Conservation (phyloP, 1,140 invertebrate species). For the Tetragnatha versicolor region DNA sequence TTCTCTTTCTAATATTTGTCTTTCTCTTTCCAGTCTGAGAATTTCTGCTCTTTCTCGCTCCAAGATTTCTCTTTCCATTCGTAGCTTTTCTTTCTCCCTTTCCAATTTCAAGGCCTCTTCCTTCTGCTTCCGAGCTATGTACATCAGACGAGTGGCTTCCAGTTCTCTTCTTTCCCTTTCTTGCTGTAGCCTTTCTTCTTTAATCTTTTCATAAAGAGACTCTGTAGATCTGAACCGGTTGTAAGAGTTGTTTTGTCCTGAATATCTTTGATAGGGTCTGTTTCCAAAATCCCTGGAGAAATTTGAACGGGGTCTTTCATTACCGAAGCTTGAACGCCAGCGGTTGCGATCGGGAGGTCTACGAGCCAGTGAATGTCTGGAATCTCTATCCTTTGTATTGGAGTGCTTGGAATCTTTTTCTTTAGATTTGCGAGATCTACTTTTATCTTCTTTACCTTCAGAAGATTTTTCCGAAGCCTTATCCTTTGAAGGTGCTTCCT, state of each 20-base stretch:
- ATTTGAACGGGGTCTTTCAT: background rate
- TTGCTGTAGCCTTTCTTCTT: background rate
- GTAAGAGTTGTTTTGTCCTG: too few species aligned
- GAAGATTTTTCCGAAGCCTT: too few species aligned
- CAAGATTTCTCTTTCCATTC: slow-evolving; percentile 42
- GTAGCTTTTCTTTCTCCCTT: slow-evolving; percentile 36
- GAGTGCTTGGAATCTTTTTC: too few species aligned
- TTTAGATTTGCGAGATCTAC: too few species aligned
- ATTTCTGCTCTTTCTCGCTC: slow-evolving; percentile 53
- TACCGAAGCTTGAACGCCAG: slow-evolving; percentile 7
- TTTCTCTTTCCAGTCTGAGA: slow-evolving; percentile 33
- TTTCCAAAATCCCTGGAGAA: slow-evolving; percentile 13
- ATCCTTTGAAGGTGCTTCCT: too few species aligned
- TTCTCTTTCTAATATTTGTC: slow-evolving; percentile 45
- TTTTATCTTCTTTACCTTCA: too few species aligned
- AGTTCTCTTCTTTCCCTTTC: slow-evolving; percentile 15
- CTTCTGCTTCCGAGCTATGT: slow-evolving; percentile 40
- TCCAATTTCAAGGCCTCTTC: slow-evolving; percentile 48
- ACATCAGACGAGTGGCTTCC: too few species aligned
- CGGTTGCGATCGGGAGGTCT: background rate
- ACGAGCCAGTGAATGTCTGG: background rate
- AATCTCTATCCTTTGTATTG: background rate
- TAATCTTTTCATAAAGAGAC: background rate
- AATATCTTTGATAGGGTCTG: too few species aligned
- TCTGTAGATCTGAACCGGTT: background rate